Evolutionary conservation across 2,797 vertebrate genomes (phyloP).

Genomic region (Sebastes aleutianus): DNA sequence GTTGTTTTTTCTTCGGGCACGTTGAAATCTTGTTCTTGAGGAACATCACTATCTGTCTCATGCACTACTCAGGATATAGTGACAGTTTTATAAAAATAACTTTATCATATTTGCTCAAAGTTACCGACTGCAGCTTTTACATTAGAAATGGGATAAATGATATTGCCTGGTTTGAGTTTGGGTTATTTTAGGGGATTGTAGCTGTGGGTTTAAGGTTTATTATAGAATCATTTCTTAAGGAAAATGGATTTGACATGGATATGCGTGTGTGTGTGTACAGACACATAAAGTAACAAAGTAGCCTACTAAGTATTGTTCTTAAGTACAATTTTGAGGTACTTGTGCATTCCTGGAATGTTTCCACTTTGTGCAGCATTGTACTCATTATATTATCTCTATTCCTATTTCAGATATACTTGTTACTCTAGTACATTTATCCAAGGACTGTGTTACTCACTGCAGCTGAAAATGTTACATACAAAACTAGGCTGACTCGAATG

Average conservation of each 20-base stretch:
- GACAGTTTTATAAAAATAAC: no score
- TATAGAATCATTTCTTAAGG: background rate
- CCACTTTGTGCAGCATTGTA: background rate
- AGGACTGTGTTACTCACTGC: background rate
- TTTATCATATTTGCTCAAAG: no score
- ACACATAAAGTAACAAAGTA: background rate
- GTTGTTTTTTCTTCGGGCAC: no score
- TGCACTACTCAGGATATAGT: no score
- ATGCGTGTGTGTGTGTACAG: background rate
- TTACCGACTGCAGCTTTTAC: no score
- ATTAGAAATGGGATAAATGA: background rate
- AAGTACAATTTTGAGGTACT: background rate
- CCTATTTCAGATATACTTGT: background rate
- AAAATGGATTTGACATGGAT: background rate
- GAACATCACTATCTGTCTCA: no score
- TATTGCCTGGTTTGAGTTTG: background rate
- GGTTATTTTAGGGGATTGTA: background rate
- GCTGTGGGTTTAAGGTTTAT: background rate
- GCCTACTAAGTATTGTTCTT: background rate
- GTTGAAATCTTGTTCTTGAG: no score
- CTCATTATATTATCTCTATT: background rate
- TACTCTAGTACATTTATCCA: background rate
- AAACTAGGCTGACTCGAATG: background rate
- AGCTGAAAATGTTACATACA: background rate
- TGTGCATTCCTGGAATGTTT: background rate